Evolutionary conservation across 2,888 invertebrate genomes (phyloP).

Genomic region (Cremastobaeus sp.): DNA sequence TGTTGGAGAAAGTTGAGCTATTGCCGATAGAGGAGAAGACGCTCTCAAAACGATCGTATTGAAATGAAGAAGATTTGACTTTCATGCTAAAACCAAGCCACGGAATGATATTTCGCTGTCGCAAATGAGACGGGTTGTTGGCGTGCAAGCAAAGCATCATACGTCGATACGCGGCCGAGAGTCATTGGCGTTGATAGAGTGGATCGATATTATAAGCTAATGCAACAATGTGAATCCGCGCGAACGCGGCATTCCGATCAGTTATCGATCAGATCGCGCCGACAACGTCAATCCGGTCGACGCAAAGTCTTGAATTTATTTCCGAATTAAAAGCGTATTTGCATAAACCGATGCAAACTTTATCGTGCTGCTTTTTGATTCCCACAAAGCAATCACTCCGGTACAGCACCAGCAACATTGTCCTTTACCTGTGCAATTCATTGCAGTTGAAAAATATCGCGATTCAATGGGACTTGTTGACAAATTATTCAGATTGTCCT

Average conservation of each 20-base stretch:
- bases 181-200: conserved; percentile 55
- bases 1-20: no score
- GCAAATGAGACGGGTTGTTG: conserved; percentile 10
- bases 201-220: conserved; percentile 59
- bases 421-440: no score
- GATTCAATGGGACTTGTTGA: no score
- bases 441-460: no score
- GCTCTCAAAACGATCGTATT: conserved; percentile 9
- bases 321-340: conserved; percentile 2
- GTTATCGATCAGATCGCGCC: conserved; percentile 35
- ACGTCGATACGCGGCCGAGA: conserved; percentile 18
- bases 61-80: conserved; percentile 11
- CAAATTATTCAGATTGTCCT: no score
- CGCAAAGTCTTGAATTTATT: conserved; percentile 18
- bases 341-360: no score
- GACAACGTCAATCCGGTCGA: conserved; percentile 12
- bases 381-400: no score
- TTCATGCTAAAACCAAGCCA: conserved; percentile 10
- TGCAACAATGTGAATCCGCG: conserved; percentile 56
- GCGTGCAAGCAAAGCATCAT: conserved; percentile 30
- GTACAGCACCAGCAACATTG: no score
- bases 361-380: no score
- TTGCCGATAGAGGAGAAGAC: neutral
- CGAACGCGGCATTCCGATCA: conserved; percentile 44
- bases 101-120: conserved; percentile 28